Evolutionary conservation across 2,888 invertebrate species (phyloP).

Genomic region (Drosophila kokeensis): DNA sequence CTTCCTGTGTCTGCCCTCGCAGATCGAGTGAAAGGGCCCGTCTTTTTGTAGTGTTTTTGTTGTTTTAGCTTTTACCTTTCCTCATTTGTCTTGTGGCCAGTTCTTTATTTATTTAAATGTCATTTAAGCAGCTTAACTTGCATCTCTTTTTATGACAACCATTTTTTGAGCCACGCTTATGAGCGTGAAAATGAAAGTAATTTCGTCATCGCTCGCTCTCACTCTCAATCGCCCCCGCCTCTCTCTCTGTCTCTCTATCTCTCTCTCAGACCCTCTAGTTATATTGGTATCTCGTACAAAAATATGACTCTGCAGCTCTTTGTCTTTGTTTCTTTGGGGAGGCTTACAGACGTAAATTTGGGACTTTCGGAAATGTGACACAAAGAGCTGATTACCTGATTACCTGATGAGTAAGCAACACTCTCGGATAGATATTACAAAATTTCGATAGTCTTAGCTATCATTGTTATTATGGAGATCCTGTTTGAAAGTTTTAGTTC

Average conservation of each 20-base stretch:
- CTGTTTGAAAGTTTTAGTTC: background rate
- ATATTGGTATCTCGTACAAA: constrained; percentile 7
- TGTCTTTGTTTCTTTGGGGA: constrained; percentile 14
- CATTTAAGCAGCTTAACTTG: constrained; percentile 78
- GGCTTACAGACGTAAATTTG: constrained; percentile 53
- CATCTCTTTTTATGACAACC: constrained; percentile 65
- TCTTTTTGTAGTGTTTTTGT: constrained; percentile 13
- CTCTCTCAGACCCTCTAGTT: background rate
- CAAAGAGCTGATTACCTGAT: constrained; percentile 16
- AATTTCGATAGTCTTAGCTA: constrained; percentile 7
- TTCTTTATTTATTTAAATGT: constrained; percentile 73
- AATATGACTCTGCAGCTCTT: constrained; percentile 64
- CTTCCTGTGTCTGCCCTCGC: constrained; percentile 64
- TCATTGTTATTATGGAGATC: background rate
- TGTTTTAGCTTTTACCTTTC: constrained; percentile 52
- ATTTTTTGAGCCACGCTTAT: constrained; percentile 63
- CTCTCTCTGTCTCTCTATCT: background rate
- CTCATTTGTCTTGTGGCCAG: constrained; percentile 47
- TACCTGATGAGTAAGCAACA: constrained; percentile 51
- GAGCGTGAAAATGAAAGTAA: constrained; percentile 77
- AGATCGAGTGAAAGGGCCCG: constrained; percentile 64
- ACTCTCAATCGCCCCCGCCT: constrained; percentile 10
- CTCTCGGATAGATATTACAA: background rate
- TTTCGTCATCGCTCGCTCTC: constrained; percentile 60
- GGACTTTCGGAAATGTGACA: constrained; percentile 66